Percentiles rank a stretch among this genome's conserved stretches.
Conservation (phyloP, 2,797 vertebrate species). For the Heteromormyrus szaboi region DNA sequence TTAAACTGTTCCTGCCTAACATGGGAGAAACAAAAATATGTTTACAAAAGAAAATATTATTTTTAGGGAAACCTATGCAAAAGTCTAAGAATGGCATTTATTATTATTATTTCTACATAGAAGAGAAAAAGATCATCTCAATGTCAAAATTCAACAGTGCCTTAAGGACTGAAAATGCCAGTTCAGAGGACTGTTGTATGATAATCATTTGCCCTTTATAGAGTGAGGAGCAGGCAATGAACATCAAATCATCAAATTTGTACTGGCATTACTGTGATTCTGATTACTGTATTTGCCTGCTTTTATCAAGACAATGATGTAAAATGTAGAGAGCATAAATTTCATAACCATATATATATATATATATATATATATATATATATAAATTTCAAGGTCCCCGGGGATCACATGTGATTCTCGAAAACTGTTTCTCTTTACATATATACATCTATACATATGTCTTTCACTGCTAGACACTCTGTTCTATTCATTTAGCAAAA, state of each 20-base stretch:
- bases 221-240: background rate
- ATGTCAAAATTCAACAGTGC: background rate
- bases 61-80: background rate
- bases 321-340: background rate
- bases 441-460: background rate
- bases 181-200: background rate
- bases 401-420: background rate
- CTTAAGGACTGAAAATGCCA: background rate
- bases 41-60: background rate
- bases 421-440: background rate
- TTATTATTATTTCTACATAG: background rate
- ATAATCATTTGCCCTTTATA: background rate
- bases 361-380: background rate
- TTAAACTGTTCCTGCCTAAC: background rate
- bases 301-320: background rate
- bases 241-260: background rate
- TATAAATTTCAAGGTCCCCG: background rate
- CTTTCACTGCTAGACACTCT: slow-evolving; percentile 11
- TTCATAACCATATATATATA: background rate
- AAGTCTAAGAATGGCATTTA: background rate
- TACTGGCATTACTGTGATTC: background rate
- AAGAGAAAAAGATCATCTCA: background rate
- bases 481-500: slow-evolving; percentile 36
- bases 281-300: background rate
- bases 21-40: background rate